Conservation (phyloP, 2,888 invertebrate genomes). For the Microctonus hyperodae region DNA sequence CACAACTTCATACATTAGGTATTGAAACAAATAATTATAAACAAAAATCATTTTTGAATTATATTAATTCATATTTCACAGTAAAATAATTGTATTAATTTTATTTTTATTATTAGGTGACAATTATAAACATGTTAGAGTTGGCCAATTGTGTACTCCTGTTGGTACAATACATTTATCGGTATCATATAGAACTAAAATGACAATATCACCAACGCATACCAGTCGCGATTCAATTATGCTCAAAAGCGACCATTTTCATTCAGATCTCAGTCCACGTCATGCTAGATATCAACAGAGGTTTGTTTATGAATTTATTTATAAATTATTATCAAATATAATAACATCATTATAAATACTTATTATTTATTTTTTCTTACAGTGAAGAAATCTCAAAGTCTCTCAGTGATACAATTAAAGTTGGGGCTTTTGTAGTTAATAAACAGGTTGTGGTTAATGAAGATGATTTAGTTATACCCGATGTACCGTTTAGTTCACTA, state of each 20-base stretch:
- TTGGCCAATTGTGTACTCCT: conserved; percentile 88
- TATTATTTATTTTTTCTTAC: conserved; percentile 44
- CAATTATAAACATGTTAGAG: conserved; percentile 78
- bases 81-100: background rate
- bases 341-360: background rate
- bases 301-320: conserved; percentile 54
- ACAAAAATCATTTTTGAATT: background rate
- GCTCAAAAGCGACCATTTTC: conserved; percentile 92
- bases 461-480: conserved; percentile 67
- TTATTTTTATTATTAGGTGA: conserved; percentile 69
- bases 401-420: conserved; percentile 75
- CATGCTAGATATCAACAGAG: conserved; percentile 71
- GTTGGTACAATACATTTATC: conserved; percentile 84
- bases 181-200: conserved; percentile 88
- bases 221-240: conserved; percentile 77
- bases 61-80: background rate
- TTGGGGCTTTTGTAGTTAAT: conserved; percentile 79
- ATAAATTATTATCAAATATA: background rate
- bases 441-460: conserved; percentile 68
- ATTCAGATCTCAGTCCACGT: conserved; percentile 76
- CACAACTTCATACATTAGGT: conserved; percentile 76
- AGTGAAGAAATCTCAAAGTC: conserved; percentile 75
- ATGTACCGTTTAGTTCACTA: conserved; percentile 73
- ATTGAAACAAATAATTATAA: conserved; percentile 46
- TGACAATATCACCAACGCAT: conserved; percentile 87